phyloP scores from a whole-genome alignment of 2,888 invertebrate genomes.

The Conchocele bisecta region DNA sequence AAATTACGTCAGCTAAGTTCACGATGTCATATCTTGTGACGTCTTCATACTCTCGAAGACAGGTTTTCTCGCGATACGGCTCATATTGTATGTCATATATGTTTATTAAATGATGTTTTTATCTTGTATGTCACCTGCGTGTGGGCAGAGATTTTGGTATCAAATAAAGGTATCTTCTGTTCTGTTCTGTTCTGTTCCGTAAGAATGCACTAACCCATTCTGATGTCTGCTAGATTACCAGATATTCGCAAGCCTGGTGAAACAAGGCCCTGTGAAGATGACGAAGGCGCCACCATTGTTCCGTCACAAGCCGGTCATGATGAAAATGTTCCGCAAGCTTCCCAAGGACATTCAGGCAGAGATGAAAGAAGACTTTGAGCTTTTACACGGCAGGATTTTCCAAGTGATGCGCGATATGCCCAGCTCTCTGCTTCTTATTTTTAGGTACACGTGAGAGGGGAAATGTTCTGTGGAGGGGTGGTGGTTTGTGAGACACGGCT shows the following conservation, averaged over 20 bases:
- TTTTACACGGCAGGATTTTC: constrained; percentile 84
- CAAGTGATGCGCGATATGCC: constrained; percentile 83
- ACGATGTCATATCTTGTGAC: no score
- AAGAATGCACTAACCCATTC: background rate
- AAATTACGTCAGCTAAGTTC: no score
- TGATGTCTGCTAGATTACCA: constrained; percentile 72
- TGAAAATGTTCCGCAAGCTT: constrained; percentile 72
- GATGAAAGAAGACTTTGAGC: constrained; percentile 70
- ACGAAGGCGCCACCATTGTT: constrained; percentile 64
- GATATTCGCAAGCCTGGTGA: constrained; percentile 75
- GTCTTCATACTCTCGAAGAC: no score
- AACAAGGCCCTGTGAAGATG: constrained; percentile 72
- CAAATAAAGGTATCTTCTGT: background rate
- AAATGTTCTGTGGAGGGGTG: background rate
- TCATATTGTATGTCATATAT: no score
- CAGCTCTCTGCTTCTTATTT: constrained; percentile 86
- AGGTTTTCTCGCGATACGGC: no score
- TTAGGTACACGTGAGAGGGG: constrained; percentile 84
- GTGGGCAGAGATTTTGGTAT: no score
- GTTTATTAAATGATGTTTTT: no score
- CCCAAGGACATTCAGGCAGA: constrained; percentile 68
- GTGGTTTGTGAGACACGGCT: background rate
- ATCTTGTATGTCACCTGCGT: no score
- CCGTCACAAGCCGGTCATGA: constrained; percentile 63
- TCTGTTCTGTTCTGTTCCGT: background rate